phyloP scores from a whole-genome alignment of 1,140 invertebrate species.

The Ooceraea biroi region DNA sequence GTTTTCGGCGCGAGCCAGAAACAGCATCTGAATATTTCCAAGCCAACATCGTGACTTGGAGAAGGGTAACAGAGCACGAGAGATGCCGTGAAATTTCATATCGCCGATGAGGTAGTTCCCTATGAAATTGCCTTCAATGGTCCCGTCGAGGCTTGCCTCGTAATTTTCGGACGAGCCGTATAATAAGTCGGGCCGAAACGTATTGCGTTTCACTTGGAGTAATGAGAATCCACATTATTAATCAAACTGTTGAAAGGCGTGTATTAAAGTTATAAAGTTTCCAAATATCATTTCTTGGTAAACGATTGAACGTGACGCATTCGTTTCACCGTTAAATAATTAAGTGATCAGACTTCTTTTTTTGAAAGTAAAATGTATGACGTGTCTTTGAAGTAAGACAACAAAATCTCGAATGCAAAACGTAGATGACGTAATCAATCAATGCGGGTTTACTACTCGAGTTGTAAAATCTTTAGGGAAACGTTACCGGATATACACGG shows the following conservation, averaged over 20 bases:
- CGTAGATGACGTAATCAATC: not conserved
- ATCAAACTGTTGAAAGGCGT: conserved; percentile 8
- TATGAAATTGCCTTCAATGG: conserved; percentile 63
- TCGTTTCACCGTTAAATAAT: not conserved
- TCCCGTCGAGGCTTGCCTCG: conserved; percentile 55
- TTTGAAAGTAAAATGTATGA: not conserved
- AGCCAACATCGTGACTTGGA: conserved; percentile 25
- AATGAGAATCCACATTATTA: conserved; percentile 47
- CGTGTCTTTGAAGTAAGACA: not conserved
- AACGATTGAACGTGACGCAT: not conserved
- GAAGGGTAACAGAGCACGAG: conserved; percentile 36
- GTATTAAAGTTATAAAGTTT: not conserved
- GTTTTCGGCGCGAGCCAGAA: conserved; percentile 51
- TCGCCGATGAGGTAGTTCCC: conserved; percentile 49
- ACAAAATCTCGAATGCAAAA: not conserved
- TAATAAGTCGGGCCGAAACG: conserved; percentile 51
- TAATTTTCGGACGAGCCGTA: conserved; percentile 60
- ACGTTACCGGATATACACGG: too few species aligned
- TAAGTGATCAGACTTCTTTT: not conserved
- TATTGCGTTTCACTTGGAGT: conserved; percentile 37
- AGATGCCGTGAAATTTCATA: conserved; percentile 55
- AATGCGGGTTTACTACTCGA: conserved; percentile 32
- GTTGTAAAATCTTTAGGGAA: conserved; percentile 14
- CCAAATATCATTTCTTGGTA: not conserved
- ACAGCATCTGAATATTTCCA: conserved; percentile 67